Base-by-base conservation (phyloP, 2,113 vertebrate species). In the Leiothrix lutea region DNA sequence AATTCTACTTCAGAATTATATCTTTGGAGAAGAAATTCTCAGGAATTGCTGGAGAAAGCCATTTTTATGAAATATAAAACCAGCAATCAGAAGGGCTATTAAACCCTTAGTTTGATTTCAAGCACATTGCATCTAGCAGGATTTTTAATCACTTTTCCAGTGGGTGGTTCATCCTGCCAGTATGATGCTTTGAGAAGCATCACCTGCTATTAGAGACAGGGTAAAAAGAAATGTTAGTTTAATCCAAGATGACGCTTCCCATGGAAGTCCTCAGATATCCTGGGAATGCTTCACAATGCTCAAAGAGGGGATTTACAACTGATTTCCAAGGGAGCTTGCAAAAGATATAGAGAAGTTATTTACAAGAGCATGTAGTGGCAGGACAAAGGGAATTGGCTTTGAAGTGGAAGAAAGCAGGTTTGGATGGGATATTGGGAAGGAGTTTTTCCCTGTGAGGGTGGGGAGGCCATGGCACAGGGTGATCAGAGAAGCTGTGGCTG, bases 391-490 rank as follows among this genome's bases (percentile, higher is more conserved):
- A 50, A 57, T 21, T 38, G 60, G 26, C 12, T 58, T 80, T 28
- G 50, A 28, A 36, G 10, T 58, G 36, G 4, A 50, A 80, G 12
- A 19, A 12, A 58, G 8, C 1, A 51, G 31, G 8, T 36, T 88
- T 57, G 5, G 25, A 16, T 33, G 0, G 8, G 12, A 58, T 58
- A 23, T 16, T 42, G 19, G 14, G 36, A 36, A 44, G 6, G 4
- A 73, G 58, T 51, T 44, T 1, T 44, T 58, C 28, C 36, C 22
- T 51, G 4, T 8, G 31, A 65, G 50, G 22, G 6, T 20, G 58
- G 0, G 0, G 1, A 42, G 3, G 4, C 12, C 25, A 42, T 88
- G 50, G 25, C 6, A 50, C 35, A 57, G 50, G 12, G 0, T 64
- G 5, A 6, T 17, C 31, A 65, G 50, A 50, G 50, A 0, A 48